Conservation (phyloP, 2,797 vertebrate species). For the Ataeniobius toweri region DNA sequence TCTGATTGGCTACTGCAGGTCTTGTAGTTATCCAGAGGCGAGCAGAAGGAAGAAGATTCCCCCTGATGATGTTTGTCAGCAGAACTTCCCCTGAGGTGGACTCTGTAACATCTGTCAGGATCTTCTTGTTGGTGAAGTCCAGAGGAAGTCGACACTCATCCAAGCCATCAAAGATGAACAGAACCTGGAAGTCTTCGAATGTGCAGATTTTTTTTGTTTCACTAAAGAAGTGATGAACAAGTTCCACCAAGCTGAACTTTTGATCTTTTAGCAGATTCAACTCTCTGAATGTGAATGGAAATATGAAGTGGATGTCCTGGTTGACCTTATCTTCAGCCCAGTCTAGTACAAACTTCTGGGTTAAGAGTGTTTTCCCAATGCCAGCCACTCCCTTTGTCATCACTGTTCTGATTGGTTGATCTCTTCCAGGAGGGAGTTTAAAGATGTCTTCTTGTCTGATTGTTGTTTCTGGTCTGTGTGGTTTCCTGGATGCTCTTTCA, state of each 20-base stretch:
- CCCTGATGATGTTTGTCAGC: background rate
- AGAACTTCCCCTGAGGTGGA: background rate
- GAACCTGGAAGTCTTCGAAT: background rate
- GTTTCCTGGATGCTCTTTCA: background rate
- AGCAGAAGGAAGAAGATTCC: background rate
- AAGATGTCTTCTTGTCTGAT: background rate
- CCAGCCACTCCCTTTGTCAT: conserved; percentile 13
- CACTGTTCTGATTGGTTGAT: conserved; percentile 1
- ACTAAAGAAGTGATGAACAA: background rate
- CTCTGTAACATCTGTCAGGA: background rate
- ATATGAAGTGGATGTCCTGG: background rate
- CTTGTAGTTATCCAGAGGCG: background rate
- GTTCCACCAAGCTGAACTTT: background rate
- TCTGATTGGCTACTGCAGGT: conserved; percentile 1
- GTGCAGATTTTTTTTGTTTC: background rate
- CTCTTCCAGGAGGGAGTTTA: background rate
- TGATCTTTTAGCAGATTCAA: background rate
- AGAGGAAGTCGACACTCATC: background rate
- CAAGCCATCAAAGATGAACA: background rate
- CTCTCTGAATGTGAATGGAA: background rate
- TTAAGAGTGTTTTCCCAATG: background rate
- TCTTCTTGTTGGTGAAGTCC: background rate
- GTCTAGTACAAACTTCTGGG: background rate
- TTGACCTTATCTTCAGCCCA: background rate
- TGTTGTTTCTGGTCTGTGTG: background rate